These are phyloP conservation scores for Stegastes partitus DNA, from an alignment of 2,113 vertebrate species.

Conservation along the genomic window DNA sequence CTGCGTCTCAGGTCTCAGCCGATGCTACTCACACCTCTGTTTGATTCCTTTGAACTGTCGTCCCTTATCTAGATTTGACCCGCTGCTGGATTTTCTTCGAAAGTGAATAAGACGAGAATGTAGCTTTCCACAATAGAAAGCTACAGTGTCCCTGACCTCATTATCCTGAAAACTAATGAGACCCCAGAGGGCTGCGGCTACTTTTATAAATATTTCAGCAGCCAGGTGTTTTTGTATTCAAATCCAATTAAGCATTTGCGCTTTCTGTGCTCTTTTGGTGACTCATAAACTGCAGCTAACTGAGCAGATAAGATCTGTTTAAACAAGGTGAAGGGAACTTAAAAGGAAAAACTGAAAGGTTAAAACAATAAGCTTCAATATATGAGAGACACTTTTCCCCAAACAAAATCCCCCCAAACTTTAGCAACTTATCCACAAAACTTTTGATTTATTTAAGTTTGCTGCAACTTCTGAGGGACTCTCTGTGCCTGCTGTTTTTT, in stretches of 20 bases:
- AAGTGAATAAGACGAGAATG: not conserved
- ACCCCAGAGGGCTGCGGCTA: slow-evolving; percentile 10
- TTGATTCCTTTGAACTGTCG: not conserved
- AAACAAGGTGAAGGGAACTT: not conserved
- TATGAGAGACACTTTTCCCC: not conserved
- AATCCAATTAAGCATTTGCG: slow-evolving; percentile 10
- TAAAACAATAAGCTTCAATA: not conserved
- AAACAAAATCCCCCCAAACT: no score
- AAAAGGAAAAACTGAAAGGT: slow-evolving; percentile 5
- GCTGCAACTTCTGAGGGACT: not conserved
- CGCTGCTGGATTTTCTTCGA: not conserved
- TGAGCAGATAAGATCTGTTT: not conserved
- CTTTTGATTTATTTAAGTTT: slow-evolving; percentile 39
- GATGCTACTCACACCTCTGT: slow-evolving; percentile 2
- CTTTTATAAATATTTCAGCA: slow-evolving; percentile 59
- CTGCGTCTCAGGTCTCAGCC: not conserved
- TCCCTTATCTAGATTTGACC: slow-evolving; percentile 5
- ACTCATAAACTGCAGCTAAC: slow-evolving; percentile 23
- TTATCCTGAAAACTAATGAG: slow-evolving; percentile 48
- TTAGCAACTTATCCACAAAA: not conserved
- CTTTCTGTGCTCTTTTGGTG: not conserved
- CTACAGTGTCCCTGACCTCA: slow-evolving; percentile 1
- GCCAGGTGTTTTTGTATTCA: slow-evolving; percentile 30
- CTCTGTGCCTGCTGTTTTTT: slow-evolving; percentile 24
- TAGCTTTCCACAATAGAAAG: not conserved